A percentile compares a stretch with the other conserved stretches of the same genome.
These are phyloP conservation scores for Callaeas wilsoni DNA, from an alignment of 2,113 vertebrate species.

Conservation along the genomic window DNA sequence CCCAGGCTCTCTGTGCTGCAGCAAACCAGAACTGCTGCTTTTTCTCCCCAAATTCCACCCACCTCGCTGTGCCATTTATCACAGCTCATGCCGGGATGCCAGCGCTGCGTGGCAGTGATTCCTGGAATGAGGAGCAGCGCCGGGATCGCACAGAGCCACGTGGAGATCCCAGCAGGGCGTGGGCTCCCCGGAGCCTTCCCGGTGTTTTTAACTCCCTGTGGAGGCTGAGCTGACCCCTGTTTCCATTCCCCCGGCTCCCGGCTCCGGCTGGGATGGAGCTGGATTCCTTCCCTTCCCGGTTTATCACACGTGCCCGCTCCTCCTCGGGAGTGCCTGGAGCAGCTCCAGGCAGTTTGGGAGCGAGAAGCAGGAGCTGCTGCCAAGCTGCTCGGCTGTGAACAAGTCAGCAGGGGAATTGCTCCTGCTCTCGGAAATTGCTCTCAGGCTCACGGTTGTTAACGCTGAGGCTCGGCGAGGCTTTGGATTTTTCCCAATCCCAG, in stretches of 20 bases:
- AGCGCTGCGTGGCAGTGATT: accelerated
- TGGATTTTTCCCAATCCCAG: background rate
- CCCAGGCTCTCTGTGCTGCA: background rate
- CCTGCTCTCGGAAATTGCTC: background rate
- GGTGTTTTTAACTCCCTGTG: background rate
- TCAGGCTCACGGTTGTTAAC: background rate
- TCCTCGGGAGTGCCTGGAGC: background rate
- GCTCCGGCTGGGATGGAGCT: background rate
- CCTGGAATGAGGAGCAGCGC: background rate
- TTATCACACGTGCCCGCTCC: background rate
- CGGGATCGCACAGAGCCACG: background rate
- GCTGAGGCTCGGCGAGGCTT: background rate
- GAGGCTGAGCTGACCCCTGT: background rate
- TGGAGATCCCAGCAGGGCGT: background rate
- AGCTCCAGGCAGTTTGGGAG: background rate
- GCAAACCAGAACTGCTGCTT: background rate
- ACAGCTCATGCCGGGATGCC: background rate
- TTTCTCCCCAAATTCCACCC: background rate
- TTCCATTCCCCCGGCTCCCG: background rate
- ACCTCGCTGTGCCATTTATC: accelerated
- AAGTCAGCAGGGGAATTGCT: background rate
- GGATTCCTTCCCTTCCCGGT: background rate
- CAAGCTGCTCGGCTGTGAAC: background rate
- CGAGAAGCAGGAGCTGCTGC: background rate
- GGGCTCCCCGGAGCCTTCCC: background rate